Percentiles rank a stretch among this genome's conserved stretches.
Evolutionary conservation across 2,888 invertebrate species (phyloP).

Genomic region (Lasioglossum morio): DNA sequence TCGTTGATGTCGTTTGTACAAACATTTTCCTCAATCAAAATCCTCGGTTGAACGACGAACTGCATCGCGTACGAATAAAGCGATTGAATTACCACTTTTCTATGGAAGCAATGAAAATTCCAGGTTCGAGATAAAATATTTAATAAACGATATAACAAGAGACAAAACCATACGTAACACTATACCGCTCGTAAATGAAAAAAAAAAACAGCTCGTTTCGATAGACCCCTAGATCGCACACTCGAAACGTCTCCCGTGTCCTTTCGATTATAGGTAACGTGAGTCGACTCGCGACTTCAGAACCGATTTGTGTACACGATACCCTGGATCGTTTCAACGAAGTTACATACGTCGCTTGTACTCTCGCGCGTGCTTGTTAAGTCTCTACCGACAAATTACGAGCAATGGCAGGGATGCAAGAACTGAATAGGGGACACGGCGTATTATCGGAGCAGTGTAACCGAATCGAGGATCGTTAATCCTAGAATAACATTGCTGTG

Average conservation of each 20-base stretch:
- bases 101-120: background rate
- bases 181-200: background rate
- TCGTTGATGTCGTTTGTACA: too few species aligned
- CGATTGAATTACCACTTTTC: background rate
- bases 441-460: constrained; percentile 1
- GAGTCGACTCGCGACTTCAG: constrained; percentile 19
- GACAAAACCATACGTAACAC: background rate
- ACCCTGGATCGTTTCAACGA: constrained; percentile 25
- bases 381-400: background rate
- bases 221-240: background rate
- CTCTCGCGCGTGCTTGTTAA: background rate
- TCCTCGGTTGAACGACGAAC: background rate
- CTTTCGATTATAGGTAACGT: constrained; percentile 23
- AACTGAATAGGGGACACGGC: background rate
- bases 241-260: constrained; percentile 8
- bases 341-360: constrained; percentile 51
- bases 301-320: constrained; percentile 24
- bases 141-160: background rate
- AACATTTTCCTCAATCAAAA: background rate
- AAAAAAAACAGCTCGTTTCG: background rate
- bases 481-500: background rate
- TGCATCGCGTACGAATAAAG: background rate
- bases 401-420: background rate
- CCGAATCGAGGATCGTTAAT: background rate
- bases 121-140: background rate